Base-by-base conservation (phyloP, 2,888 invertebrate genomes). In the Apomyelois bistriatella region DNA sequence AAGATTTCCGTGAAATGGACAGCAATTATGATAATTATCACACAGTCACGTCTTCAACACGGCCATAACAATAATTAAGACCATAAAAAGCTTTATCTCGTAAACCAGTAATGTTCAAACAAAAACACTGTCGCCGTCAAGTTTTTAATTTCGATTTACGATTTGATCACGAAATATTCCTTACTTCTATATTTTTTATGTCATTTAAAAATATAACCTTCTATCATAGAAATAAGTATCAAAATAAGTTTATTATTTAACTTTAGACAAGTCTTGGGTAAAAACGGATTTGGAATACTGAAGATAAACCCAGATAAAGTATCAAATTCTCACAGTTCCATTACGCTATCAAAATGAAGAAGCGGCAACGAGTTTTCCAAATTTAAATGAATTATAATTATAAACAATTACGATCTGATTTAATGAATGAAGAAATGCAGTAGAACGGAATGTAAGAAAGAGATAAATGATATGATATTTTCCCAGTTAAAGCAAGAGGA, bases 311-410 rank as follows among this genome's bases (percentile, higher is more conserved):
- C 22, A 79, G 78, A 81, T 82, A 82, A 77, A 80, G 72, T 82
- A 85, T 84, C 80, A 79, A 79, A 81, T 82, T 85, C 82, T 81
- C 82, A 79, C 74, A 79, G 66, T 64, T 66, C 71, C 74, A 79
- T 81, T 76, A 76, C 65, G 66, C 67, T 72, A 79, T 75, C 76
- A 76, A 72, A 79, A 78, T 68, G 70, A 71, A 82, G 77, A 77
- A 74, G 76, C 75, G 68, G 73, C 70, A 72, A 76, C 74, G 66
- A 65, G 68, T 70, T 65, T 76, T 76, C 70, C 64, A 72, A 82
- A 84, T 78, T 81, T 74, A 77, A 87, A 87, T 85, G 79, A 86
- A 87, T 82, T 81, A 82, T 85, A 86, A 89, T 87, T 88, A 85
- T 79, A 84, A 87, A 84, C 82, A 87, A 88, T 89, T 86, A 86